phyloP scores from a whole-genome alignment of 2,888 invertebrate species.

The Dynastes grantii region DNA sequence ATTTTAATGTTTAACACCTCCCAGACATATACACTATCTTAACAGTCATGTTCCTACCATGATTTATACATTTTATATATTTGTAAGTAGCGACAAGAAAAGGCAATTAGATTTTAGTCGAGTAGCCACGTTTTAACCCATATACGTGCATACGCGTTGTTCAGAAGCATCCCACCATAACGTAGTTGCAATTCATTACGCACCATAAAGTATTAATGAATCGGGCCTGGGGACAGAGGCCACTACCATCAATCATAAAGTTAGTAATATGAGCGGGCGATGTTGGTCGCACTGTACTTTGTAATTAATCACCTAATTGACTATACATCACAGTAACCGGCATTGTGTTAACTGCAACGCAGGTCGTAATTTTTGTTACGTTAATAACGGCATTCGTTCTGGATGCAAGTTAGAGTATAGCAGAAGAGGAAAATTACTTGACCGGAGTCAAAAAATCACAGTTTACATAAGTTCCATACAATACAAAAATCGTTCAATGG shows the following conservation, averaged over 20 bases:
- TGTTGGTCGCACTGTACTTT: neutral
- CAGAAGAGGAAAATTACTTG: neutral
- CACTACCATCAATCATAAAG: conserved; percentile 29
- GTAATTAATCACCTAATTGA: conserved; percentile 11
- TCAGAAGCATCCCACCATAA: neutral
- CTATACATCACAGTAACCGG: neutral
- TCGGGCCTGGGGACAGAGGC: neutral
- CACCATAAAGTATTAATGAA: conserved; percentile 38
- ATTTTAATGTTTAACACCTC: too few relatives aligned
- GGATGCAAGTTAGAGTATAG: neutral
- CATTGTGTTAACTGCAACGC: neutral
- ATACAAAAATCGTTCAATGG: too few relatives aligned
- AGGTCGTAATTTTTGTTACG: too few relatives aligned
- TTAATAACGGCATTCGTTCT: neutral
- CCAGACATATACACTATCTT: too few relatives aligned
- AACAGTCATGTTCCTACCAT: too few relatives aligned
- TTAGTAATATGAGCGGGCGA: conserved; percentile 25
- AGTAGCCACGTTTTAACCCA: neutral
- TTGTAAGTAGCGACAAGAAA: neutral
- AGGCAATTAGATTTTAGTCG: conserved; percentile 1
- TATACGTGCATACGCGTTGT: neutral
- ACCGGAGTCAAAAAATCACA: too few relatives aligned
- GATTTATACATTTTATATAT: neutral
- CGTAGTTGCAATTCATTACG: conserved; percentile 31
- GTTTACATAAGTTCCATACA: too few relatives aligned